phyloP scores from a whole-genome alignment of 2,797 vertebrate genomes.

The Channa striata region DNA sequence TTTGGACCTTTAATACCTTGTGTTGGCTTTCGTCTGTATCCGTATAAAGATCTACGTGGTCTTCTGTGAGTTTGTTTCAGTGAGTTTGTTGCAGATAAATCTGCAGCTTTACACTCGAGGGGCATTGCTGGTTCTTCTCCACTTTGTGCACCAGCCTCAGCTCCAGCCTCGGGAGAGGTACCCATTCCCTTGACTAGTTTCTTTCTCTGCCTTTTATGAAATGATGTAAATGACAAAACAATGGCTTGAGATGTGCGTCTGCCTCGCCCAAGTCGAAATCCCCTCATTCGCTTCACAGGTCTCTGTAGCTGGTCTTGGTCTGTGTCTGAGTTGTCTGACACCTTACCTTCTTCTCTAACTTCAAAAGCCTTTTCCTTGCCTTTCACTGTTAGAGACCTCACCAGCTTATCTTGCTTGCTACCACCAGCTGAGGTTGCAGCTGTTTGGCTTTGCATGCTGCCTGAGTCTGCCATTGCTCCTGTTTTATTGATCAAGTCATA shows the following conservation, averaged over 20 bases:
- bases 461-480: conserved; percentile 26
- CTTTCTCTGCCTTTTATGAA: conserved; percentile 65
- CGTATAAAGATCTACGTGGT: conserved; percentile 66
- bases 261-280: conserved; percentile 41
- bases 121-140: conserved; percentile 68
- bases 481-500: conserved; percentile 25
- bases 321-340: conserved; percentile 35
- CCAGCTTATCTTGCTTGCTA: conserved; percentile 60
- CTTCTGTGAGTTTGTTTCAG: conserved; percentile 36
- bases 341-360: conserved; percentile 47
- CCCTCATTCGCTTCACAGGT: conserved; percentile 37
- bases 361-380: conserved; percentile 50
- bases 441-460: conserved; percentile 59
- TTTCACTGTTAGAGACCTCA: conserved; percentile 58
- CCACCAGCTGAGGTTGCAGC: conserved; percentile 48
- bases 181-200: conserved; percentile 52
- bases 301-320: conserved; percentile 40
- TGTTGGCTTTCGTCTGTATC: conserved; percentile 51
- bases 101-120: conserved; percentile 37
- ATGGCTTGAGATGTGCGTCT: conserved; percentile 48
- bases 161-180: conserved; percentile 65
- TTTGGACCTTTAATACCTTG: conserved; percentile 10
- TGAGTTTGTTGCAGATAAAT: too few relatives aligned
- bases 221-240: conserved; percentile 41
- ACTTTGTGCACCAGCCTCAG: conserved; percentile 60